Evolutionary conservation across 2,797 vertebrate species (phyloP).

Genomic region (Simalia tracyae): DNA sequence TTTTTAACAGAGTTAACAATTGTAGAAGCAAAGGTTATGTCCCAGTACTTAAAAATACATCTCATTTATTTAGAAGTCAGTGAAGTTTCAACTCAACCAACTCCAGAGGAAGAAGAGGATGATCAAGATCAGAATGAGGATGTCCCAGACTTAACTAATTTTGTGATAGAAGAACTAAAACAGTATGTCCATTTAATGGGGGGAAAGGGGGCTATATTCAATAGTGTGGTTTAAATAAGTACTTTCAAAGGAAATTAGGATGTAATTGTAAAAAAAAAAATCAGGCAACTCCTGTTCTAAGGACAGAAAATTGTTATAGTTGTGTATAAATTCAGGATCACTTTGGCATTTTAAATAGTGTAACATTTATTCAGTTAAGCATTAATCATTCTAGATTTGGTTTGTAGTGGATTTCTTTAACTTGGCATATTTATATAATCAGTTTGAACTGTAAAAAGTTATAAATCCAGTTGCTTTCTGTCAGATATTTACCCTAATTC

Average conservation of each 20-base stretch:
- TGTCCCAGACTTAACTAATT: constrained; percentile 90
- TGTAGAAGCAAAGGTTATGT: not conserved
- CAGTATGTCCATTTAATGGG: constrained; percentile 78
- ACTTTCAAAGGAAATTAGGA: not conserved
- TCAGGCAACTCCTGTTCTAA: not conserved
- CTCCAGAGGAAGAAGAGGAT: constrained; percentile 79
- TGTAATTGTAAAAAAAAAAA: not conserved
- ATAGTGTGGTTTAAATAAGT: not conserved
- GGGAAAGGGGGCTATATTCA: not conserved
- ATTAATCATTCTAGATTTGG: not conserved
- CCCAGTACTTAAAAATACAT: constrained; percentile 6
- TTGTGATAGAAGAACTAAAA: constrained; percentile 89
- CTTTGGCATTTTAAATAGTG: not conserved
- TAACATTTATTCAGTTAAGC: not conserved
- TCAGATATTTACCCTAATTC: not conserved
- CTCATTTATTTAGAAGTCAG: constrained; percentile 69
- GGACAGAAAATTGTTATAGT: not conserved
- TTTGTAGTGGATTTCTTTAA: not conserved
- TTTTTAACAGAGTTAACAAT: not conserved
- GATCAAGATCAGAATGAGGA: constrained; percentile 84
- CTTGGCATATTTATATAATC: not conserved
- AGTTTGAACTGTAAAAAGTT: not conserved
- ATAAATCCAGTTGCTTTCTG: accelerated
- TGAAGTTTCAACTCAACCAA: constrained; percentile 66
- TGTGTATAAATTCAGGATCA: not conserved